Percentiles rank a stretch among this genome's conserved stretches.
Conservation (phyloP, 2,888 invertebrate species). For the Pycnomerus fuliginosus region DNA sequence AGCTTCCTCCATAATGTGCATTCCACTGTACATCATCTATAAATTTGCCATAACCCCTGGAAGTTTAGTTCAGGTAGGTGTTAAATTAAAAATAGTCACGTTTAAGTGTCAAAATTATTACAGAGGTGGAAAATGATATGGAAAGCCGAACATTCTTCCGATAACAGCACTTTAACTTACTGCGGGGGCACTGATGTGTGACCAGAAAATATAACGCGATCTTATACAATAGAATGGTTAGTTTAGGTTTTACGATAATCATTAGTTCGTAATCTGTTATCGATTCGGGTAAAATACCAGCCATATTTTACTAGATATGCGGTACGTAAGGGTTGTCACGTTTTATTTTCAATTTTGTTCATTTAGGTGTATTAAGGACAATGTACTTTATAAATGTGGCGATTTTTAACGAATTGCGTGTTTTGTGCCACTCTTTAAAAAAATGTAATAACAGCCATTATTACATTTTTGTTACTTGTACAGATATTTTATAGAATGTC, state of each 20-base stretch:
- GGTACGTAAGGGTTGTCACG: constrained; percentile 26
- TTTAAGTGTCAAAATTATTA: constrained; percentile 29
- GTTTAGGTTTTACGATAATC: constrained; percentile 35
- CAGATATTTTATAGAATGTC: too few relatives aligned
- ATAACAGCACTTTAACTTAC: constrained; percentile 52
- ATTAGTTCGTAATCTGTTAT: constrained; percentile 14
- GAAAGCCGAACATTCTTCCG: constrained; percentile 53
- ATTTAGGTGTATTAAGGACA: constrained; percentile 15
- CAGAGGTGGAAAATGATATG: constrained; percentile 56
- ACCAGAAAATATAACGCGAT: constrained; percentile 48
- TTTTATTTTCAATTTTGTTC: constrained; percentile 20
- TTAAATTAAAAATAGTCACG: too few relatives aligned
- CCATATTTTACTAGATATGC: constrained; percentile 28
- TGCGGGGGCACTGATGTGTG: constrained; percentile 57
- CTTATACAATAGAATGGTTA: constrained; percentile 52
- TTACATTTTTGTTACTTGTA: constrained; percentile 14
- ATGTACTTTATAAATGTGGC: neutral
- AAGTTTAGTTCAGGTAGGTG: constrained; percentile 53
- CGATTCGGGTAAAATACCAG: constrained; percentile 28
- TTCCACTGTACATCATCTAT: constrained; percentile 82
- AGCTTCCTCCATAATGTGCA: constrained; percentile 80
- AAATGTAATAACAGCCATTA: constrained; percentile 30
- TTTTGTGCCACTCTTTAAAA: too few relatives aligned
- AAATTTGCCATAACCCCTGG: constrained; percentile 72
- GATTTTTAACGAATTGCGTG: too few relatives aligned